A percentile compares a stretch with the other conserved stretches of the same genome.
Conservation (phyloP, 1,140 invertebrate genomes). For the Oreohelix idahoensis region DNA sequence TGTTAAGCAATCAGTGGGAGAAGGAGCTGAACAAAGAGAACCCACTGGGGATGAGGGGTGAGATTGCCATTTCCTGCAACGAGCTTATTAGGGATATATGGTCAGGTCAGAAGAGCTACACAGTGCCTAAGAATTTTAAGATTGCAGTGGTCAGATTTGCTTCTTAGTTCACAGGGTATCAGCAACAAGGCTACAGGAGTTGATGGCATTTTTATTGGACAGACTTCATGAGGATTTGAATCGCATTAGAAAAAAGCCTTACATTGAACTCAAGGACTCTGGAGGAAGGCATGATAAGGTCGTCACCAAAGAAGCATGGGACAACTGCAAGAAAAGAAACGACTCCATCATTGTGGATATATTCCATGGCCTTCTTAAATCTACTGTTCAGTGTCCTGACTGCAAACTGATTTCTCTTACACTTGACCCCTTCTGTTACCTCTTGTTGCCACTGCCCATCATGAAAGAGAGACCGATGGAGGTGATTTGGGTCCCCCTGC, state of each 20-base stretch:
- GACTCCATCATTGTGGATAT: constrained; percentile 81
- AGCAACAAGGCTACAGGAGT: constrained; percentile 79
- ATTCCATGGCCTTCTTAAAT: constrained; percentile 80
- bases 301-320: constrained; percentile 78
- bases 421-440: constrained; percentile 80
- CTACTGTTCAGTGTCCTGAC: constrained; percentile 79
- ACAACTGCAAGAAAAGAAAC: constrained; percentile 78
- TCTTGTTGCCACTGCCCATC: constrained; percentile 78
- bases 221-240: constrained; percentile 81
- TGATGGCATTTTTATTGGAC: constrained; percentile 80
- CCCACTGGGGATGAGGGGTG: constrained; percentile 79
- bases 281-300: constrained; percentile 75
- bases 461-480: constrained; percentile 75
- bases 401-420: constrained; percentile 79
- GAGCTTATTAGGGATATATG: constrained; percentile 79
- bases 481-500: constrained; percentile 71
- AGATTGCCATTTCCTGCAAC: constrained; percentile 79
- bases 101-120: constrained; percentile 75
- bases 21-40: constrained; percentile 79
- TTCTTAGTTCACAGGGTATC: constrained; percentile 77
- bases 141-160: constrained; percentile 77
- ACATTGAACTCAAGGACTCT: constrained; percentile 77
- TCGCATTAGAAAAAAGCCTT: constrained; percentile 79
- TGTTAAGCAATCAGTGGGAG: constrained; percentile 74
- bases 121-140: constrained; percentile 78